Evolutionary conservation across 1,140 invertebrate genomes (phyloP).

Genomic region (Anagrus nilaparvatae): DNA sequence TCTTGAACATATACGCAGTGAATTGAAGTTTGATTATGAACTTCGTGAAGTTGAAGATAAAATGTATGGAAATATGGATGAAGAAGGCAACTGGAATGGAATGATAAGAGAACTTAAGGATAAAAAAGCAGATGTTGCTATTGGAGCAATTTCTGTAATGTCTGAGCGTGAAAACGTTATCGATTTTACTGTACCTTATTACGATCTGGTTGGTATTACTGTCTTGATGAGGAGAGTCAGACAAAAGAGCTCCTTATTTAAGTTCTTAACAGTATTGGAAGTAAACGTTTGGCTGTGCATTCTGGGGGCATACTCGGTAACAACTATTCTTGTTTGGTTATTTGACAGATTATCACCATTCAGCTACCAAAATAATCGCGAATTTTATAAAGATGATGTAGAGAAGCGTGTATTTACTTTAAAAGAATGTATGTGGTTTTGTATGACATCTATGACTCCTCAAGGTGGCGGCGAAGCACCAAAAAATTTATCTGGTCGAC

Average conservation of each 20-base stretch:
- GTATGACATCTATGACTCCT: slow-evolving; percentile 94
- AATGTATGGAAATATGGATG: slow-evolving; percentile 76
- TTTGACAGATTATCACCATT: slow-evolving; percentile 96
- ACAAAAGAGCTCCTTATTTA: slow-evolving; percentile 80
- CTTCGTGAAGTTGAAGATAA: slow-evolving; percentile 68
- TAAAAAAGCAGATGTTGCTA: slow-evolving; percentile 81
- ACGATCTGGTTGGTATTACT: slow-evolving; percentile 88
- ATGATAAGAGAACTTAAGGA: slow-evolving; percentile 84
- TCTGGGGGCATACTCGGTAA: slow-evolving; percentile 88
- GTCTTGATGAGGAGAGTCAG: slow-evolving; percentile 81
- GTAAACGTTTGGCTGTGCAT: slow-evolving; percentile 95
- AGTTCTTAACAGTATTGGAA: slow-evolving; percentile 93
- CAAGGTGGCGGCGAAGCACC: slow-evolving; percentile 95
- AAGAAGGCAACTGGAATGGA: slow-evolving; percentile 82
- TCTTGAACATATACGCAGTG: slow-evolving; percentile 70
- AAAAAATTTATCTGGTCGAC: slow-evolving; percentile 81
- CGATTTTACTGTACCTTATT: slow-evolving; percentile 92
- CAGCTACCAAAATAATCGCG: slow-evolving; percentile 88
- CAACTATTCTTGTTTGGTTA: slow-evolving; percentile 86
- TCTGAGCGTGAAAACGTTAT: slow-evolving; percentile 89
- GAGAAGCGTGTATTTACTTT: slow-evolving; percentile 92
- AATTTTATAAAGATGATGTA: slow-evolving; percentile 87
- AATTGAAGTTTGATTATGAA: slow-evolving; percentile 82
- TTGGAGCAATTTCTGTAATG: slow-evolving; percentile 84
- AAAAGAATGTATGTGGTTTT: slow-evolving; percentile 97